These are phyloP conservation scores for Sebastes matsubarae DNA, from an alignment of 2,797 vertebrate genomes.

Conservation along the genomic window DNA sequence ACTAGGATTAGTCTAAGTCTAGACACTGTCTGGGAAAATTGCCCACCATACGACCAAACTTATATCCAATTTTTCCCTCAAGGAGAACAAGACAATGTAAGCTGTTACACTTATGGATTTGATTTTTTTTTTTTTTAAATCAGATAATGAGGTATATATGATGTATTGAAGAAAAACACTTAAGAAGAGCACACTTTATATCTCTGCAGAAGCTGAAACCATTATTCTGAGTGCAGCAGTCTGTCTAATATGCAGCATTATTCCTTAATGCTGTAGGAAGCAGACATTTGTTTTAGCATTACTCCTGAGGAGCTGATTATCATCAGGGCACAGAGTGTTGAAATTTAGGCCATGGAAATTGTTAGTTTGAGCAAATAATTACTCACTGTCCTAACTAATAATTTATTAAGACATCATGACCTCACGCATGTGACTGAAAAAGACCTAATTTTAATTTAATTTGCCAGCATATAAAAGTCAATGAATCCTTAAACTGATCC, in stretches of 20 bases:
- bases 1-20: neutral
- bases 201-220: neutral
- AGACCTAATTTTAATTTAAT: neutral
- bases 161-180: neutral
- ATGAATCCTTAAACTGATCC: neutral
- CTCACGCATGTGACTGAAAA: neutral
- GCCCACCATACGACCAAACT: neutral
- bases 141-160: neutral
- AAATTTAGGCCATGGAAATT: neutral
- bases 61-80: neutral
- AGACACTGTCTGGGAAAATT: slow-evolving; percentile 2
- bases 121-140: neutral
- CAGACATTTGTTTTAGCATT: neutral
- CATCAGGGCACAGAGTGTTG: neutral
- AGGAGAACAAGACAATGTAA: neutral
- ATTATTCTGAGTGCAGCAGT: neutral
- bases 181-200: neutral
- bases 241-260: neutral
- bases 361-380: neutral
- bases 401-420: neutral
- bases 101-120: neutral
- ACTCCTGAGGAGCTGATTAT: neutral
- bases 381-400: neutral
- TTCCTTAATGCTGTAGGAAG: neutral
- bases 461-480: neutral